Evolutionary conservation across 2,797 vertebrate species (phyloP).

Genomic region (Danio kyathit): DNA sequence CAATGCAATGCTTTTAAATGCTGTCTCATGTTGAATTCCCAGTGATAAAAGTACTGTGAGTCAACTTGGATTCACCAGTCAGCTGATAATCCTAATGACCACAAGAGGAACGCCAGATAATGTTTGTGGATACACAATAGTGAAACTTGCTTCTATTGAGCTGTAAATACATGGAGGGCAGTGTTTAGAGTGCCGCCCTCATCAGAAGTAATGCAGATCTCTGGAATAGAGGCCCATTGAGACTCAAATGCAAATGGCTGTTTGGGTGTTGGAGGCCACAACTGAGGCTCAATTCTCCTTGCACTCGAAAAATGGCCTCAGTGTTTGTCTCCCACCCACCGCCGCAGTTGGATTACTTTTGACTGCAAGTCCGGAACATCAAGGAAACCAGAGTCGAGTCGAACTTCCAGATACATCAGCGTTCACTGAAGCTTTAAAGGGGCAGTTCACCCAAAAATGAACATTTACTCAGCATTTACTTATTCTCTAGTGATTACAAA

Average conservation of each 20-base stretch:
- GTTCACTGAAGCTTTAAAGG: no score
- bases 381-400: not conserved
- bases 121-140: constrained; percentile 1
- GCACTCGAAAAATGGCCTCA: constrained; percentile 38
- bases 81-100: not conserved
- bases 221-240: constrained; percentile 58
- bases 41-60: not conserved
- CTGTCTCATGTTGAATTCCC: not conserved
- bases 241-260: constrained; percentile 51
- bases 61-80: not conserved
- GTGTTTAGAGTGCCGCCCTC: constrained; percentile 5
- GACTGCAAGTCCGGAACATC: not conserved
- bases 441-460: no score
- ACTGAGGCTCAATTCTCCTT: constrained; percentile 47
- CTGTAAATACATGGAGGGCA: constrained; percentile 3
- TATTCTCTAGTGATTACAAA: no score
- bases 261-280: constrained; percentile 32
- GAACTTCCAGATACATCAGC: not conserved
- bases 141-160: constrained; percentile 18
- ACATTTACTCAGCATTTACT: no score
- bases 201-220: constrained; percentile 42
- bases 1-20: not conserved
- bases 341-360: constrained; percentile 24
- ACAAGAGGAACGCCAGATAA: no score
- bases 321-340: constrained; percentile 37